These are phyloP conservation scores for Discoglossus pictus DNA, from an alignment of 2,797 vertebrate genomes.

Conservation along the genomic window DNA sequence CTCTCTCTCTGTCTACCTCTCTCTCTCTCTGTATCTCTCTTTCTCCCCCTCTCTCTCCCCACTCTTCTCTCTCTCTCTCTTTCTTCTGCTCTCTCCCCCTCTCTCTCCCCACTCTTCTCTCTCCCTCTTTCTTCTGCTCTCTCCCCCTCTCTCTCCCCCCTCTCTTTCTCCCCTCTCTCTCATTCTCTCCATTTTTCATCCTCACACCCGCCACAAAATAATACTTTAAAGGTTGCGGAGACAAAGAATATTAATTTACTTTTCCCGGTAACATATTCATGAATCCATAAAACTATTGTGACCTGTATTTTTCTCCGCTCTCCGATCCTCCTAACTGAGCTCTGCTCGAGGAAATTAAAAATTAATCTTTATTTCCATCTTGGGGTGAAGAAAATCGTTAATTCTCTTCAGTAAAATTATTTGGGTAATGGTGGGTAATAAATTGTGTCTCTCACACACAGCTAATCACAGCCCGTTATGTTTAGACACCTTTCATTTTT, in stretches of 20 bases:
- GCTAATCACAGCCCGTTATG: slow-evolving; percentile 66
- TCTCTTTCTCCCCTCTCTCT: too few relatives aligned
- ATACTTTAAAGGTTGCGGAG: slow-evolving; percentile 65
- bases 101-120: too few relatives aligned
- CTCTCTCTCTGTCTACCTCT: too few relatives aligned
- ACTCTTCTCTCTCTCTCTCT: too few relatives aligned
- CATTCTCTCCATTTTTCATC: slow-evolving; percentile 5
- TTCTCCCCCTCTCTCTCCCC: too few relatives aligned
- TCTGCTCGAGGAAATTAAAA: slow-evolving; percentile 80
- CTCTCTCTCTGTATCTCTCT: too few relatives aligned
- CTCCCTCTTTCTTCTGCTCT: too few relatives aligned
- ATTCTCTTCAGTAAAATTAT: slow-evolving; percentile 77
- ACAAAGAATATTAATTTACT: slow-evolving; percentile 69
- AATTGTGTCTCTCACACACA: slow-evolving; percentile 72
- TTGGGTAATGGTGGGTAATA: slow-evolving; percentile 71
- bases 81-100: too few relatives aligned
- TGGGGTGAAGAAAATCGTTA: slow-evolving; percentile 73
- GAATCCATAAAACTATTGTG: slow-evolving; percentile 72
- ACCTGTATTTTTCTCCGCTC: slow-evolving; percentile 66
- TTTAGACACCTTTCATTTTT: slow-evolving; percentile 48
- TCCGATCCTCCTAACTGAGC: slow-evolving; percentile 71
- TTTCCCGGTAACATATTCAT: slow-evolving; percentile 62
- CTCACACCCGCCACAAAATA: slow-evolving; percentile 68
- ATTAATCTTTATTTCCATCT: slow-evolving; percentile 83
- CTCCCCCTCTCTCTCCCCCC: too few relatives aligned